Conservation (phyloP, 2,888 invertebrate genomes). For the Lymantria dispar region DNA sequence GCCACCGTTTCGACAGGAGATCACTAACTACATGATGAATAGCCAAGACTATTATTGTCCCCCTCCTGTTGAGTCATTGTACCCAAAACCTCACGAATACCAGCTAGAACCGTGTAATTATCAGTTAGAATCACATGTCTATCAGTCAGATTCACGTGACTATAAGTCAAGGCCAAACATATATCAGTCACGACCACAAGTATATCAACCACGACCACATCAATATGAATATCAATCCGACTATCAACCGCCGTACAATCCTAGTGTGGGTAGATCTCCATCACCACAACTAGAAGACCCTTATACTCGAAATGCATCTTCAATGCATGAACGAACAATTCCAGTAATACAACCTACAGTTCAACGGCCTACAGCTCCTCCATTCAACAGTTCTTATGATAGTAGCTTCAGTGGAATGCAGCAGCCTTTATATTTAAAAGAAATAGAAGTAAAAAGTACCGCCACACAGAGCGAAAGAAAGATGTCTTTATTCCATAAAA, state of each 20-base stretch:
- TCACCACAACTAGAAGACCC: slow-evolving; percentile 13
- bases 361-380: slow-evolving; percentile 30
- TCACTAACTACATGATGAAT: slow-evolving; percentile 60
- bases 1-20: slow-evolving; percentile 53
- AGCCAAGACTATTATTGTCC: slow-evolving; percentile 52
- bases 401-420: slow-evolving; percentile 33
- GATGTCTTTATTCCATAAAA: slow-evolving; percentile 55
- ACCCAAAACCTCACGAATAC: slow-evolving; percentile 10
- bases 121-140: slow-evolving; percentile 14
- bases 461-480: slow-evolving; percentile 69
- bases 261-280: slow-evolving; percentile 19
- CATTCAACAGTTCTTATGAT: slow-evolving; percentile 36
- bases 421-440: slow-evolving; percentile 62
- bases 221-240: slow-evolving; percentile 24
- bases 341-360: slow-evolving; percentile 9
- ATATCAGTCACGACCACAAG: background rate
- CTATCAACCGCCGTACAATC: slow-evolving; percentile 29
- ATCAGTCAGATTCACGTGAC: slow-evolving; percentile 3
- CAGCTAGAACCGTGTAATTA: background rate
- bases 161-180: background rate
- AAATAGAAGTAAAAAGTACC: slow-evolving; percentile 70
- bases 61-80: slow-evolving; percentile 39
- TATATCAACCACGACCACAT: background rate
- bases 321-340: slow-evolving; percentile 6
- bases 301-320: slow-evolving; percentile 11